phyloP scores from a whole-genome alignment of 2,888 invertebrate genomes.

The Mesorhabditis spiculigera region DNA sequence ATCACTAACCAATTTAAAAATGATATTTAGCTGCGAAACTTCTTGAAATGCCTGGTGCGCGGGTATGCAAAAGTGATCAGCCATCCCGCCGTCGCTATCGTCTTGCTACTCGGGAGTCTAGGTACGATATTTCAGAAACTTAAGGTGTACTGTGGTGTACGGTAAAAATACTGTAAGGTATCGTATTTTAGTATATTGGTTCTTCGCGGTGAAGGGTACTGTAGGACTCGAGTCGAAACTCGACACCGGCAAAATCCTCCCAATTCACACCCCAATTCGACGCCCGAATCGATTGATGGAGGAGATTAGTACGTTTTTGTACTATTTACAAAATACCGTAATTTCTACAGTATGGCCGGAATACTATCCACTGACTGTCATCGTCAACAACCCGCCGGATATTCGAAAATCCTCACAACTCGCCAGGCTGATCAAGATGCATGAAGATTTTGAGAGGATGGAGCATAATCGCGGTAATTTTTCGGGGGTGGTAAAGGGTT shows the following conservation, averaged over 20 bases:
- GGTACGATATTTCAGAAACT: not conserved
- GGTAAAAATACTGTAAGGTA: not conserved
- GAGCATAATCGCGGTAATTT: slow-evolving; percentile 33
- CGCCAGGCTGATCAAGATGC: slow-evolving; percentile 31
- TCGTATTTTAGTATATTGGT: slow-evolving; percentile 20
- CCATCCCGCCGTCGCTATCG: not conserved
- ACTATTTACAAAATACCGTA: not conserved
- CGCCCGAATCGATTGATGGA: slow-evolving; percentile 51
- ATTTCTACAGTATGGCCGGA: slow-evolving; percentile 44
- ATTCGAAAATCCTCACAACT: slow-evolving; percentile 26
- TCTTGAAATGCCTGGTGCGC: not conserved
- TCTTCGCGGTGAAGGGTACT: slow-evolving; percentile 42
- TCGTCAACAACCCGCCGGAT: slow-evolving; percentile 50
- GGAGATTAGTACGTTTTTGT: slow-evolving; percentile 22
- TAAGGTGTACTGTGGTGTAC: too few relatives aligned
- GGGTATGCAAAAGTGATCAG: slow-evolving; percentile 1
- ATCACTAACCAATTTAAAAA: not conserved
- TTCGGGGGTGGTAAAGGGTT: not conserved
- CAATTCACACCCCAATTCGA: slow-evolving; percentile 45
- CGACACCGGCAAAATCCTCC: slow-evolving; percentile 54
- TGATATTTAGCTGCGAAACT: not conserved
- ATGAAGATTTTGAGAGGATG: slow-evolving; percentile 48
- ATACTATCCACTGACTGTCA: slow-evolving; percentile 55
- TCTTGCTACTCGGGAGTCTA: not conserved
- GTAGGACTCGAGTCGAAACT: slow-evolving; percentile 41